Conservation (phyloP, 2,797 vertebrate species). For the Karalla daura region DNA sequence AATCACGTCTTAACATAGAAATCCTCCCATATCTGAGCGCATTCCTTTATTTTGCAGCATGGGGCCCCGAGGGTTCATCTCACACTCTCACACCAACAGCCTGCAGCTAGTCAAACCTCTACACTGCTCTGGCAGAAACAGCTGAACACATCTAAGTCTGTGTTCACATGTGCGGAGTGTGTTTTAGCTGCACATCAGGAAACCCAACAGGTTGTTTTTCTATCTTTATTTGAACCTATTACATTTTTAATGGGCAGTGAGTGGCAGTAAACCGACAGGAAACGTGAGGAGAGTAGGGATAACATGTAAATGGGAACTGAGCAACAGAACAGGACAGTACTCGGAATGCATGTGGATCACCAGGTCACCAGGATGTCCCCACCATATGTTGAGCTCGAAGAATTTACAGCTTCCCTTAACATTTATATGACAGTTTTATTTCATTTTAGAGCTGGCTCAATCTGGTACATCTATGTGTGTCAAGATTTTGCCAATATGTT, state of each 20-base stretch:
- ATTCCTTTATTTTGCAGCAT: constrained; percentile 59
- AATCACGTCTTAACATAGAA: constrained; percentile 46
- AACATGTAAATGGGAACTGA: constrained; percentile 4
- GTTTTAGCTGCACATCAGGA: constrained; percentile 10
- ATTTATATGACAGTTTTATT: neutral
- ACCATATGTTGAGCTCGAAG: constrained; percentile 8
- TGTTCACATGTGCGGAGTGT: neutral
- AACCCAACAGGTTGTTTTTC: neutral
- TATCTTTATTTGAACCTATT: neutral
- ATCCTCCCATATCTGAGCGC: constrained; percentile 48
- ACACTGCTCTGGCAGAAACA: neutral
- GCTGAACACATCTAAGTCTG: constrained; percentile 4
- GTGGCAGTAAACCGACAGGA: constrained; percentile 12
- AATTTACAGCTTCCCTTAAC: neutral
- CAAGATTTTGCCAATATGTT: too few relatives aligned
- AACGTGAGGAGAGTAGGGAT: neutral
- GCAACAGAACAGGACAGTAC: constrained; percentile 11
- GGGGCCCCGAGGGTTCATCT: constrained; percentile 58
- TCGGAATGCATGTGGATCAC: constrained; percentile 43
- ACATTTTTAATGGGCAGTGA: neutral
- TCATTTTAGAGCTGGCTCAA: neutral
- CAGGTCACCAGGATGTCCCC: neutral
- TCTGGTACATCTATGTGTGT: too few relatives aligned
- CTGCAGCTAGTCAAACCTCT: constrained; percentile 8
- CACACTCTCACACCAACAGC: constrained; percentile 33